Conservation (phyloP, 1,140 invertebrate species). For the Drosophila mayri region DNA sequence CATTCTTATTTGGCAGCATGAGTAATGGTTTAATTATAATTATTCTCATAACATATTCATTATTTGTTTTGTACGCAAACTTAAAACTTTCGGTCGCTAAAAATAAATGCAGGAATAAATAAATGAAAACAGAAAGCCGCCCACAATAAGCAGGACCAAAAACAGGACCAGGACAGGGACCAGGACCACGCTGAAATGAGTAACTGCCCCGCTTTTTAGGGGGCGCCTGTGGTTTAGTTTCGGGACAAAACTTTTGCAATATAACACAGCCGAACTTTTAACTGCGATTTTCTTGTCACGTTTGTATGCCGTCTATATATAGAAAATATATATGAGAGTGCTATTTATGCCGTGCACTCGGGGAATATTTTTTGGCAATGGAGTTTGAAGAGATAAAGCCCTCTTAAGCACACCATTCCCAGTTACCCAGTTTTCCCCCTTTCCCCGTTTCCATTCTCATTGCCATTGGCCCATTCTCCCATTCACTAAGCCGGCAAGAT, state of each 20-base stretch:
- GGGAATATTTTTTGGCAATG: conserved; percentile 20
- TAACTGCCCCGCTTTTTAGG: conserved; percentile 24
- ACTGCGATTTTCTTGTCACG: conserved; percentile 77
- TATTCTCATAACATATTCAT: conserved; percentile 52
- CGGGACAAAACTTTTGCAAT: conserved; percentile 73
- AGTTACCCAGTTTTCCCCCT: not conserved
- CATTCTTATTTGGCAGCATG: conserved; percentile 21
- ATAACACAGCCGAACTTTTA: conserved; percentile 66
- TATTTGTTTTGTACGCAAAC: conserved; percentile 49
- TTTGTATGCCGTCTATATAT: conserved; percentile 16
- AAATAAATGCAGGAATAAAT: conserved; percentile 28
- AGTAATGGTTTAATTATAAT: conserved; percentile 52
- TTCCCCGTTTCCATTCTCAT: not conserved
- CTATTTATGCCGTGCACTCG: conserved; percentile 18
- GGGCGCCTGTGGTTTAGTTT: conserved; percentile 46
- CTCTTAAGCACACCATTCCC: conserved; percentile 33
- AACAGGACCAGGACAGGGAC: not conserved
- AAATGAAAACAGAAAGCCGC: conserved; percentile 17
- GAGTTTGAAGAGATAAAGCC: conserved; percentile 44
- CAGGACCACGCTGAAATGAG: conserved; percentile 21
- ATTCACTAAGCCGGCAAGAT: conserved; percentile 73
- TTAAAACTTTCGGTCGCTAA: conserved; percentile 31
- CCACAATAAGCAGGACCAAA: conserved; percentile 27
- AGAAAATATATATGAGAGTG: not conserved
- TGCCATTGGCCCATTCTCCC: not conserved